Base-by-base conservation (phyloP, 2,797 vertebrate species). In the Mareca penelope region DNA sequence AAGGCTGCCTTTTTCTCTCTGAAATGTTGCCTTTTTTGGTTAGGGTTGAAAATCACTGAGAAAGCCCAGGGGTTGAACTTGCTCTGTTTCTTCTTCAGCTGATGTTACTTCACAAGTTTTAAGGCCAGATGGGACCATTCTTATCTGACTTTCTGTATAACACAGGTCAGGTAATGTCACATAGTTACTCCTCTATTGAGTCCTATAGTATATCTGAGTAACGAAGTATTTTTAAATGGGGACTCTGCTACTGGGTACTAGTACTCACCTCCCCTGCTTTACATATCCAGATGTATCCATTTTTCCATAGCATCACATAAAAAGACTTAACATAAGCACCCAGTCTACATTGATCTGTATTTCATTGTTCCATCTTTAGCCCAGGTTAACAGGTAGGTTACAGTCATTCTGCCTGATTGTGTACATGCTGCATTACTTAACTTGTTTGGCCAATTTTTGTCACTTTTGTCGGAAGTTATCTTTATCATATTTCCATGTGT, bases 51-150 rank as follows among this genome's bases (percentile, higher is more conserved):
- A 96, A 70, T 89, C 88, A 91, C 81, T 95, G 94, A 93, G 81
- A 95, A 90, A 95, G 85, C 88, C 76, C 94, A 95, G 95, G 92
- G 87, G 90, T 93, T 94, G 90, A 94, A 96, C 72, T 95, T 93
- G 81, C 93, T 95, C 90, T 95, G 92, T 93, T 96, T 95, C 90
- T 93, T 95, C 95, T 95, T 95, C 90, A 95, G 96, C 95, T 96
- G 94, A 95, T 94, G 92, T 95, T 96, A 90, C 84, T 93, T 95
- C 92, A 75, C 93, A 95, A 90, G 86, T 94, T 73, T 95, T 96
- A 95, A 95, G 93, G 92, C 89, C 94, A 95, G 96, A 93, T 88
- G 95, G 92, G 90, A 95, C 92, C 93, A 90, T 96, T 95, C 90
- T 95, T 92, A 94, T 85, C 92, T 96, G 94, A 94, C 85, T 93